Base-by-base conservation (phyloP, 2,797 vertebrate genomes). In the Fistularia commersonii region DNA sequence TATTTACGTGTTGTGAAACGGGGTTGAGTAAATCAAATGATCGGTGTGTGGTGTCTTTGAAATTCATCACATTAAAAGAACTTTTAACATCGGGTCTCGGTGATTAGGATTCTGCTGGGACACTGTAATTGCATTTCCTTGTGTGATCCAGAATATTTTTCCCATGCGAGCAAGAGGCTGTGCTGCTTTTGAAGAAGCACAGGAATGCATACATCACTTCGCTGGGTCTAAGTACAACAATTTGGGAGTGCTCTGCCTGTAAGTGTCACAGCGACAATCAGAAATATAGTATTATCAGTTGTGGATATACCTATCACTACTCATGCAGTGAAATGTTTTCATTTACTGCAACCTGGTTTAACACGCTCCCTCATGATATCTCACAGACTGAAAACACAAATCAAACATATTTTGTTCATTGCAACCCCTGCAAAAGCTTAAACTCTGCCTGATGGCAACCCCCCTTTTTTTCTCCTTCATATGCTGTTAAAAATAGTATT, bases 31-130 rank as follows among this genome's bases (percentile, higher is more conserved):
- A 82, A 84, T 82, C 69, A 76, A 76, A 81, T 78, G 48, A 77
- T 80, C 72, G 34, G 34, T 55, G 72, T 53, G 77, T 70, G 58
- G 65, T 15, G 64, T 70, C 77, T 88, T 90, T 90, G 78, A 89
- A 87, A 89, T 80, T 69, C 79, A 71, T 57, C 40, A 52, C 68
- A 75, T 81, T 84, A 77, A 80, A 70, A 68, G 74, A 73, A 79
- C 69, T 84, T 83, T 86, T 69, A 83, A 69, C 74, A 80, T 74
- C 58, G 49, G 72, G 72, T 54, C 76, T 69, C 64, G 40, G 64
- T 81, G 83, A 88, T 87, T 88, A 87, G 78, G 74, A 72, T 72
- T 80, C 80, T 69, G 61, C 64, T 40, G 75, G 71, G 81, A 83
- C 61, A 59, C 49, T 31, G 72, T 86, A 88, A 87, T 83, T 85